Evolutionary conservation across 2,888 invertebrate genomes (phyloP), one percentile per base, ranked within the genome.

Genomic region (Nudaria mundana): DNA sequence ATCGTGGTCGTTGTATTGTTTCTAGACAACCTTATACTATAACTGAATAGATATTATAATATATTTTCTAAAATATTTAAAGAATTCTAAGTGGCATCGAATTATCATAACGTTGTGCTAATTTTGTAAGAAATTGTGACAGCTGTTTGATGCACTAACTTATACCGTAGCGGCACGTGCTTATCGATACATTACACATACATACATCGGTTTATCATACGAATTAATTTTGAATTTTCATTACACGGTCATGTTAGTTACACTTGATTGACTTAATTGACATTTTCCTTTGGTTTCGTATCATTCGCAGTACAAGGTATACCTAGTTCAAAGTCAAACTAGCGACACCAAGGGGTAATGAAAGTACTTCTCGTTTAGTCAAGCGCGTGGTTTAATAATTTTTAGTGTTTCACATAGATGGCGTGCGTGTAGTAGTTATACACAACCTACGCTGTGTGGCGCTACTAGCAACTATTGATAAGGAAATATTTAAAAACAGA

Each of bases 1-100:
- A 39, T 52, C 48, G 52, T 34, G 48, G 50, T 44, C 52, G 53
- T 37, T n/a, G n/a, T n/a, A 43, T 41, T 41, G 39, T 33, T 51
- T 42, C 56, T 52, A 51, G 60, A 50, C 64, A 66, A 59, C 76
- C 76, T 78, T 72, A 65, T 54, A 25, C 39, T 40, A 25, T 32
- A 20, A n/a, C n/a, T n/a, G n/a, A n/a, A n/a, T n/a, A n/a, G n/a
- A n/a, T n/a, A n/a, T n/a, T n/a, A n/a, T n/a, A n/a, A n/a, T n/a
- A n/a, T n/a, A n/a, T n/a, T n/a, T n/a, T n/a, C n/a, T n/a, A n/a
- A n/a, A n/a, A n/a, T n/a, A n/a, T n/a, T n/a, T n/a, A n/a, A n/a
- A n/a, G n/a, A n/a, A n/a, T n/a, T n/a, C n/a, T n/a, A n/a, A n/a
- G n/a, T n/a, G n/a, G n/a, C n/a, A n/a, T n/a, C n/a, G n/a, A n/a